Evolutionary conservation across 1,140 invertebrate species (phyloP), one percentile per base, ranked within the genome.

Genomic region (Streblospio benedicti): DNA sequence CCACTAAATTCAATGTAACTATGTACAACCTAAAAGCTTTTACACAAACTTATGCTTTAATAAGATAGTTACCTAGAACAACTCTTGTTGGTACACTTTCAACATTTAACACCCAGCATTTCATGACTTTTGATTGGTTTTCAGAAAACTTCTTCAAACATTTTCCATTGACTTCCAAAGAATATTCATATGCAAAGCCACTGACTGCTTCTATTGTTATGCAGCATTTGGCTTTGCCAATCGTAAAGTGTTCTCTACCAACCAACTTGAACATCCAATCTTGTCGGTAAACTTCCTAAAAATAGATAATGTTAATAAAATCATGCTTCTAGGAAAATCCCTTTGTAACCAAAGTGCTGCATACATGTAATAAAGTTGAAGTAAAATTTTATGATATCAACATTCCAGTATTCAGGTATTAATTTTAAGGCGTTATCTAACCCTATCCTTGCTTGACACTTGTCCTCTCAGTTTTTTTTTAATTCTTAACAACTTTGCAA

Each of bases 201-300:
- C 85, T 85, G 31, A 85, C 79, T 1, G 90, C 88, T 70, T 91
- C 87, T 1, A 93, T 86, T 35, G 74, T 73, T 51, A 89, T 81
- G 25, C 72, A 67, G 65, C 83, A 85, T 49, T 75, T 55, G 25
- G 72, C 72, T 54, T 76, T 75, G 1, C 83, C 82, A 30, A 86
- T 72, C 38, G 74, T 72, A 71, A 87, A 87, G n/a, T 73, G 69
- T 72, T 87, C 85, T 50, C 73, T 71, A 4, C 90, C 90, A 0
- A 93, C 90, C 44, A 93, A 70, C 72, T 88, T 88, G 71, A 93
- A 93, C 87, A 93, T 89, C 87, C 88, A 93, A 51, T 92, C 88
- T 60, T 83, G 81, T 25, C 84, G 78, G 4, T 88, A 62, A 5
- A 90, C 81, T 76, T 90, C 89, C 87, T 91, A 64, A 23, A 79